These are phyloP conservation scores for Drosophila subobscura DNA, from an alignment of 1,140 invertebrate species.

Conservation along the genomic window DNA sequence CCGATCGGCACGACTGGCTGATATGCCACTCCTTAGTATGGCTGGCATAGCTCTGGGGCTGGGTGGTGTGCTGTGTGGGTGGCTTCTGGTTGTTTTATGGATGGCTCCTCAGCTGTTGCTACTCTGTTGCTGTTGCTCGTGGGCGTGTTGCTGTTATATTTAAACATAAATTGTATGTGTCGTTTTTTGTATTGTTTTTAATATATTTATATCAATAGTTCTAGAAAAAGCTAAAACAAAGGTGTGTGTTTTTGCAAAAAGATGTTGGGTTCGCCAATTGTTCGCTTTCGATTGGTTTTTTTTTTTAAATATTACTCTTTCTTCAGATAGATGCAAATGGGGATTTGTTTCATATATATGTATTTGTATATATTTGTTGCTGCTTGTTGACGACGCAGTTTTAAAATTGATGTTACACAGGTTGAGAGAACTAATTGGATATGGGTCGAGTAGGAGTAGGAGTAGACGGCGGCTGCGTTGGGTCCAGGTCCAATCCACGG, in stretches of 20 bases:
- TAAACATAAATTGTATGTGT: slow-evolving; percentile 74
- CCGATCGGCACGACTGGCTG: background rate
- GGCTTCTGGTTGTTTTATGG: background rate
- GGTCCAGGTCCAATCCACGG: background rate
- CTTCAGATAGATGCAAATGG: slow-evolving; percentile 53
- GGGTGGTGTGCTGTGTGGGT: too few species aligned
- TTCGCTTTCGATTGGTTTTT: slow-evolving; percentile 6
- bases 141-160: slow-evolving; percentile 52
- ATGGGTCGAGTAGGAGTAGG: slow-evolving; percentile 13
- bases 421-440: slow-evolving; percentile 41
- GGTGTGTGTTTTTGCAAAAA: slow-evolving; percentile 54
- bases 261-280: slow-evolving; percentile 7
- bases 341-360: slow-evolving; percentile 28
- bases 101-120: slow-evolving; percentile 29
- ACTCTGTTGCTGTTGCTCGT: background rate
- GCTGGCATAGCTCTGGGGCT: too few species aligned
- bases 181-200: slow-evolving; percentile 63
- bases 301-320: slow-evolving; percentile 19
- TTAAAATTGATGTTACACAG: slow-evolving; percentile 55
- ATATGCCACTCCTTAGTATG: too few species aligned
- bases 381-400: slow-evolving; percentile 60
- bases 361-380: slow-evolving; percentile 56
- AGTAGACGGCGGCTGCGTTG: slow-evolving; percentile 3
- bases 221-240: slow-evolving; percentile 83
- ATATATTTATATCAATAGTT: slow-evolving; percentile 83